Percentiles rank a stretch among this genome's conserved stretches.
These are phyloP conservation scores for Damaliscus lunatus DNA, from an alignment of 2,113 vertebrate genomes.

Conservation along the genomic window DNA sequence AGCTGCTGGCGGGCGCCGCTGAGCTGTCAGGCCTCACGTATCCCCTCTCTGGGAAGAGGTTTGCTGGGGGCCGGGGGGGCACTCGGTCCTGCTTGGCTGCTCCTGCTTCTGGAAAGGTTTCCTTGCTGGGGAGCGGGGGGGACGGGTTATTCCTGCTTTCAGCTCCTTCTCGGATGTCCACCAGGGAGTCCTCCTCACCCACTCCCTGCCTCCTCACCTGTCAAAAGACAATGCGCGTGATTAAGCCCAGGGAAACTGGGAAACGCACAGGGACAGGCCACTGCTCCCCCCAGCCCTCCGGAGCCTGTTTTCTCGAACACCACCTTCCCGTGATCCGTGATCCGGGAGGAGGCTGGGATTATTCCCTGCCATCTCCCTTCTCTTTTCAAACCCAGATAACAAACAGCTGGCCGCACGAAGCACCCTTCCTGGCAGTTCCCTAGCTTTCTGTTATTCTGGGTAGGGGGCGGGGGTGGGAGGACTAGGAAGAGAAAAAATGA, in stretches of 20 bases:
- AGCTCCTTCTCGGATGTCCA: conserved; percentile 2
- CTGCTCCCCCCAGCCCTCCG: not conserved
- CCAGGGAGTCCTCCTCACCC: not conserved
- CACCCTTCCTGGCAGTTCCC: not conserved
- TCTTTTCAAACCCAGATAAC: not conserved
- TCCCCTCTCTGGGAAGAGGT: not conserved
- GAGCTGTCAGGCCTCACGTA: conserved; percentile 52
- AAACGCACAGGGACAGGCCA: rapidly evolving
- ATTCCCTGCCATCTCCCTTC: not conserved
- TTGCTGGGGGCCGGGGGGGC: not conserved
- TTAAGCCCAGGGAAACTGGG: not conserved
- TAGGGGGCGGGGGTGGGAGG: not conserved
- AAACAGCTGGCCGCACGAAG: not conserved
- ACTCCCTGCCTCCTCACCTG: conserved; percentile 53
- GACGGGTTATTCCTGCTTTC: not conserved
- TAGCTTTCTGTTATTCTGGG: not conserved
- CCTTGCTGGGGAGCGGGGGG: not conserved
- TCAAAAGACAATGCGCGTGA: conserved; percentile 14
- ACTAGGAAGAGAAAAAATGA: not conserved
- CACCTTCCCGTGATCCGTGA: not conserved
- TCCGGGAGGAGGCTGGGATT: not conserved
- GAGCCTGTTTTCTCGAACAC: not conserved
- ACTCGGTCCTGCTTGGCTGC: conserved; percentile 25
- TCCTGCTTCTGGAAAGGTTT: not conserved
- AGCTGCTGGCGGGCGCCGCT: not conserved